phyloP scores from a whole-genome alignment of 2,888 invertebrate species.

The Nebria brevicollis region DNA sequence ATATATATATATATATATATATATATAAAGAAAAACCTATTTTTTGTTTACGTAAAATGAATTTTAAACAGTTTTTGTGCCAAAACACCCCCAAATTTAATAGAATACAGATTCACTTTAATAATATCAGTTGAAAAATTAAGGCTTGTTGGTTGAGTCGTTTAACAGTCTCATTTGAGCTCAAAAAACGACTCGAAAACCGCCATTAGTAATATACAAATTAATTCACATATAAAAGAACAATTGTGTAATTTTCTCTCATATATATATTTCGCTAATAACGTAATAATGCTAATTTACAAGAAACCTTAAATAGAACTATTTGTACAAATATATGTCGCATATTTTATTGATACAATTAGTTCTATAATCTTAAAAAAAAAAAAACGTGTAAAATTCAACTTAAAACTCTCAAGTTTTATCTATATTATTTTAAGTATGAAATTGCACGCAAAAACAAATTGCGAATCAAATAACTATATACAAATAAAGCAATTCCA shows the following conservation, averaged over 20 bases:
- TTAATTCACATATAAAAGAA: too few species aligned
- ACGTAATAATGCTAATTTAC: background rate
- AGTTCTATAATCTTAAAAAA: background rate
- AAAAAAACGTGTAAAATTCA: background rate
- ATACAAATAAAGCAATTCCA: conserved; percentile 39
- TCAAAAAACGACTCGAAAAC: too few species aligned
- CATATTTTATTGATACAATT: background rate
- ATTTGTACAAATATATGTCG: background rate
- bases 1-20: conserved; percentile 19
- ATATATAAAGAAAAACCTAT: conserved; percentile 27
- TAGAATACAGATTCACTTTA: background rate
- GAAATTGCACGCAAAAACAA: conserved; percentile 41
- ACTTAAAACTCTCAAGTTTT: background rate
- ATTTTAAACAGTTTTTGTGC: conserved; percentile 38
- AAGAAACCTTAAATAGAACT: background rate
- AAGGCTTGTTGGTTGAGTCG: too few species aligned
- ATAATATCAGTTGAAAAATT: background rate
- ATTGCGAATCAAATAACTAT: conserved; percentile 26
- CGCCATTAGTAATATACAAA: too few species aligned
- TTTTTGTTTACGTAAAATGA: conserved; percentile 37
- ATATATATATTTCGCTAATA: too few species aligned
- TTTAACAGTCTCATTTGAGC: too few species aligned
- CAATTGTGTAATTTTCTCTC: too few species aligned
- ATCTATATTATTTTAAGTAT: conserved; percentile 35
- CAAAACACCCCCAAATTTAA: background rate